Evolutionary conservation across 1,140 invertebrate species (phyloP).

Genomic region (Nautilus pompilius): DNA sequence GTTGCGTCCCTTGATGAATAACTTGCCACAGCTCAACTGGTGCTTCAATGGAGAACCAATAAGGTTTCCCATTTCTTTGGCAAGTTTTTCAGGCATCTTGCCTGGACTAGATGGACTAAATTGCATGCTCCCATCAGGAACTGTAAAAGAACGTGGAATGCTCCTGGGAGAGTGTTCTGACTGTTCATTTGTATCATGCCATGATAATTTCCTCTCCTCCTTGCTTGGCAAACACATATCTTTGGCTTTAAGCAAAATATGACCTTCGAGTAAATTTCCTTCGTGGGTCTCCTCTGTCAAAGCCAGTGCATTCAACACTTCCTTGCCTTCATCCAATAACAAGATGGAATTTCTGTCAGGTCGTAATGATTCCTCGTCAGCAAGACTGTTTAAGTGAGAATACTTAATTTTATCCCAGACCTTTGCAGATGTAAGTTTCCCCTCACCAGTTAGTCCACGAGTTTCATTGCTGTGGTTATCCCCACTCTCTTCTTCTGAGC

Average conservation of each 20-base stretch:
- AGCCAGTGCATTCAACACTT: neutral
- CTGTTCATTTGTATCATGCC: slow-evolving; percentile 2
- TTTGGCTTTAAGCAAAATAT: neutral
- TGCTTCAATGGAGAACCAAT: slow-evolving; percentile 34
- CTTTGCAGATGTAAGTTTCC: slow-evolving; percentile 21
- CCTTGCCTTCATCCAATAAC: slow-evolving; percentile 26
- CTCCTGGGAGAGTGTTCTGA: slow-evolving; percentile 1
- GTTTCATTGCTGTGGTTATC: slow-evolving; percentile 28
- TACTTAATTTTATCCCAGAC: slow-evolving; percentile 19
- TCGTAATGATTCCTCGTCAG: slow-evolving; percentile 42
- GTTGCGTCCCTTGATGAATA: slow-evolving; percentile 37
- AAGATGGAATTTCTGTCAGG: slow-evolving; percentile 40
- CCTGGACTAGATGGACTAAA: slow-evolving; percentile 32
- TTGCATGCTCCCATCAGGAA: slow-evolving; percentile 1
- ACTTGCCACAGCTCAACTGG: slow-evolving; percentile 32
- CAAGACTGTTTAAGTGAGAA: slow-evolving; percentile 33
- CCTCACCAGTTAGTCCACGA: slow-evolving; percentile 11
- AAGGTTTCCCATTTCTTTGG: slow-evolving; percentile 42
- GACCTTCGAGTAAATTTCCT: neutral
- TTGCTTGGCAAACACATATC: slow-evolving; percentile 3
- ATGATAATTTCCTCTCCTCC: slow-evolving; percentile 5
- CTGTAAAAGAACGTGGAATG: neutral
- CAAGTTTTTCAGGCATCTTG: slow-evolving; percentile 44
- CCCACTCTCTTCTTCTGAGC: slow-evolving; percentile 39
- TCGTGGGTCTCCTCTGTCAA: neutral